These are phyloP conservation scores for Melitaea cinxia DNA, from an alignment of 1,140 invertebrate genomes.

Conservation along the genomic window DNA sequence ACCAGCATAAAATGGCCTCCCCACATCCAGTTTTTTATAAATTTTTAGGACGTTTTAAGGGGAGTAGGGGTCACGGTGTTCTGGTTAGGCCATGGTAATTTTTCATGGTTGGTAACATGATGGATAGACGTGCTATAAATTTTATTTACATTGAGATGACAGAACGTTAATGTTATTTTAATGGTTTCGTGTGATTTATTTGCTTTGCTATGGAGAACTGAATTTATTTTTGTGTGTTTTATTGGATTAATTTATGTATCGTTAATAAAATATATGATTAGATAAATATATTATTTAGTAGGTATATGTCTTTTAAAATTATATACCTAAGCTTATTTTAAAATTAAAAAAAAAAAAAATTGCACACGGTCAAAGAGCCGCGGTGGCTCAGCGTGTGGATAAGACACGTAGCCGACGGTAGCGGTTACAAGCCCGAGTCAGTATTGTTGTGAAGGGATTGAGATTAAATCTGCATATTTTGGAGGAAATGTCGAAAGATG, in stretches of 20 bases:
- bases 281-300: too few relatives aligned
- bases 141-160: slow-evolving; percentile 62
- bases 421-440: too few relatives aligned
- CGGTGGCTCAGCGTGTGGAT: too few relatives aligned
- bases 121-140: slow-evolving; percentile 56
- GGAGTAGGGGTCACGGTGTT: slow-evolving; percentile 35
- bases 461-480: too few relatives aligned
- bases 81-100: slow-evolving; percentile 45
- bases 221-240: neutral
- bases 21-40: slow-evolving; percentile 28
- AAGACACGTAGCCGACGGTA: too few relatives aligned
- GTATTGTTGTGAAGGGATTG: too few relatives aligned
- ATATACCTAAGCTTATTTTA: too few relatives aligned
- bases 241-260: neutral
- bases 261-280: neutral
- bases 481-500: too few relatives aligned
- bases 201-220: slow-evolving; percentile 18
- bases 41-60: slow-evolving; percentile 29
- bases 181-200: slow-evolving; percentile 61
- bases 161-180: slow-evolving; percentile 64
- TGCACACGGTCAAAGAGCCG: too few relatives aligned
- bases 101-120: slow-evolving; percentile 58
- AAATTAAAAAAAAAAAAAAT: too few relatives aligned
- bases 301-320: too few relatives aligned
- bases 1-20: slow-evolving; percentile 43